Evolutionary conservation across 1,140 invertebrate species (phyloP), one percentile per base, ranked within the genome.

Genomic region (Drosophila gunungcola): DNA sequence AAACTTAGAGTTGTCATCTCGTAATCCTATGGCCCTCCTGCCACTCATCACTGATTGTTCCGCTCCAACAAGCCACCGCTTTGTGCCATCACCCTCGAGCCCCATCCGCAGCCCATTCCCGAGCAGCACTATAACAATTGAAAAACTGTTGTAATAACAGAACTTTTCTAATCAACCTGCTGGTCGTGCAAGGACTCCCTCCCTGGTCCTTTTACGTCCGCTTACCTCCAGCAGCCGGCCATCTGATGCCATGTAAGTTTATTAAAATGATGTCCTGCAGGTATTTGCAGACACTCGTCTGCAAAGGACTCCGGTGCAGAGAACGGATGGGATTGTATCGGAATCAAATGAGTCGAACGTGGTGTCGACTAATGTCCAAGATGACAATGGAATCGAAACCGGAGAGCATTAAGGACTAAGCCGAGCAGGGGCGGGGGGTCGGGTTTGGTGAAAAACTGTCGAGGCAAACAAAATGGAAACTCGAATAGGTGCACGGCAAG

Each of bases 201-300:
- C 41, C n/a, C 45, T 42, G 21, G 2, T 3, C 45, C 25, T 6
- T 9, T 21, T 36, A 25, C 38, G 13, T 29, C 29, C 36, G 29
- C 38, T 48, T 25, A 29, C 29, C 10, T 27, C 21, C 34, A 16
- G 12, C 39, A 12, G 46, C 16, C 32, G 25, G 7, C 34, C 55
- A 42, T 49, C 13, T 62, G 77, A 72, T 73, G 41, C 48, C 72
- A 67, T 78, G 73, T 74, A 83, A 80, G 84, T 89, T 82, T 89
- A 88, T 89, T 89, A 78, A 80, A 88, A 88, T 89, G 25, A 84
- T 89, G 84, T 88, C 83, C 84, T 73, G 83, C 68, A 83, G 79
- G 62, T 83, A 83, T 73, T 61, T 88, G 69, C 78, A 73, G 75
- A 73, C 63, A 65, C 73, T 75, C 53, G 52, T 75, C 52, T 51